Evolutionary conservation across 2,888 invertebrate genomes (phyloP).

Genomic region (Coenonympha glycerion): DNA sequence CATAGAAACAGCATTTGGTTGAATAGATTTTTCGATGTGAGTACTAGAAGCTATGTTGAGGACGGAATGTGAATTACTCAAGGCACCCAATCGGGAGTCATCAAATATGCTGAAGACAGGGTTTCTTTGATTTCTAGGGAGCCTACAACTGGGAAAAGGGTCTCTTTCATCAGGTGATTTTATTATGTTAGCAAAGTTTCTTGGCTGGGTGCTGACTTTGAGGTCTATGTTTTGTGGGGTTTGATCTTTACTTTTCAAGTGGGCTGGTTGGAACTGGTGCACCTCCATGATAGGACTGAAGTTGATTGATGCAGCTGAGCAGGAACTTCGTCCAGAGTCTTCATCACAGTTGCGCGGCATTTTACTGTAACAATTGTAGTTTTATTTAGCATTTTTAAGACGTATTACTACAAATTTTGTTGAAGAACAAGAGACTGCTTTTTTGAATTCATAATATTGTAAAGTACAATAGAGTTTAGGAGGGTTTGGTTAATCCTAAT

Average conservation of each 20-base stretch:
- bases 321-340: constrained; percentile 70
- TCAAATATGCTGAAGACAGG: constrained; percentile 58
- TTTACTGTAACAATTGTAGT: constrained; percentile 39
- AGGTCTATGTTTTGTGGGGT: constrained; percentile 64
- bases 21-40: constrained; percentile 55
- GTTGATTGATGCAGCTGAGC: constrained; percentile 63
- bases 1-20: constrained; percentile 53
- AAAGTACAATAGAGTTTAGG: no score
- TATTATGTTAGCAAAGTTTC: constrained; percentile 52
- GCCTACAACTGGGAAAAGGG: constrained; percentile 63
- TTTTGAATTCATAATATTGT: no score
- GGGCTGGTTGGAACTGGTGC: constrained; percentile 33
- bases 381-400: no score
- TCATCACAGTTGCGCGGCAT: constrained; percentile 65
- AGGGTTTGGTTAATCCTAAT: no score
- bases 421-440: no score
- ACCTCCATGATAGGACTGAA: constrained; percentile 55
- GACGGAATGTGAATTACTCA: constrained; percentile 67
- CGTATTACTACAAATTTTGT: no score
- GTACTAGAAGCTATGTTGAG: constrained; percentile 66
- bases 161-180: constrained; percentile 71
- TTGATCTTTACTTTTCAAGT: constrained; percentile 42
- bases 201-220: constrained; percentile 60
- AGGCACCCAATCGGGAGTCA: constrained; percentile 54
- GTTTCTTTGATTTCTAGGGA: constrained; percentile 49